These are phyloP conservation scores for Trematomus bernacchii DNA, from an alignment of 2,797 vertebrate genomes.

Conservation along the genomic window DNA sequence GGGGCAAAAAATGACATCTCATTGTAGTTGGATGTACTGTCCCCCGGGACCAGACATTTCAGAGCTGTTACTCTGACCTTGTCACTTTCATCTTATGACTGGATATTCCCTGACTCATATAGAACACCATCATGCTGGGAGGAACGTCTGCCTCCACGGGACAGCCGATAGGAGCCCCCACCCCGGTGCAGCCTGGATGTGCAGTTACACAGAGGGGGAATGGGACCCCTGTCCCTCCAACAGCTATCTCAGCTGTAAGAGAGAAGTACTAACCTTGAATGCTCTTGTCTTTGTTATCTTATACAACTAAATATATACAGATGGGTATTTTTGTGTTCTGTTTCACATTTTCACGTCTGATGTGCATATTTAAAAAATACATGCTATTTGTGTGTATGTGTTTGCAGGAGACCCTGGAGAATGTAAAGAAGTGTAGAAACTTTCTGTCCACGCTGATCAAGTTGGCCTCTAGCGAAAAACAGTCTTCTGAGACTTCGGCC, in stretches of 20 bases:
- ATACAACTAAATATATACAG: neutral
- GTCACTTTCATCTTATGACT: slow-evolving; percentile 29
- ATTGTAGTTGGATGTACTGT: neutral
- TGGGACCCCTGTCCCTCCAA: slow-evolving; percentile 82
- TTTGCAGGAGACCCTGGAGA: slow-evolving; percentile 93
- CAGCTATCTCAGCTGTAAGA: slow-evolving; percentile 88
- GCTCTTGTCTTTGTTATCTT: slow-evolving; percentile 8
- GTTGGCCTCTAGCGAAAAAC: slow-evolving; percentile 92
- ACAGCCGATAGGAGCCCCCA: slow-evolving; percentile 84
- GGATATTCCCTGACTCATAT: slow-evolving; percentile 27
- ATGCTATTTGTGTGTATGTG: slow-evolving; percentile 3
- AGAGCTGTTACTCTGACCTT: slow-evolving; percentile 18
- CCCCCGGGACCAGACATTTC: slow-evolving; percentile 7
- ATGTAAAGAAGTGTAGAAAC: slow-evolving; percentile 96
- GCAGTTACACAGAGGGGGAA: slow-evolving; percentile 83
- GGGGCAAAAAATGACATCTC: neutral
- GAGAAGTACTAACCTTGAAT: slow-evolving; percentile 37
- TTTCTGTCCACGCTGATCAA: slow-evolving; percentile 95
- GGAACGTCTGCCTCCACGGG: slow-evolving; percentile 86
- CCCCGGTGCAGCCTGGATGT: slow-evolving; percentile 89
- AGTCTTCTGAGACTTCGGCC: slow-evolving; percentile 91
- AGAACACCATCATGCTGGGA: slow-evolving; percentile 90
- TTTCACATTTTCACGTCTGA: neutral
- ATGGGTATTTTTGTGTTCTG: neutral
- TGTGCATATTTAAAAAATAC: neutral